phyloP scores from a whole-genome alignment of 2,113 vertebrate genomes.

The Rhynchomys soricoides region DNA sequence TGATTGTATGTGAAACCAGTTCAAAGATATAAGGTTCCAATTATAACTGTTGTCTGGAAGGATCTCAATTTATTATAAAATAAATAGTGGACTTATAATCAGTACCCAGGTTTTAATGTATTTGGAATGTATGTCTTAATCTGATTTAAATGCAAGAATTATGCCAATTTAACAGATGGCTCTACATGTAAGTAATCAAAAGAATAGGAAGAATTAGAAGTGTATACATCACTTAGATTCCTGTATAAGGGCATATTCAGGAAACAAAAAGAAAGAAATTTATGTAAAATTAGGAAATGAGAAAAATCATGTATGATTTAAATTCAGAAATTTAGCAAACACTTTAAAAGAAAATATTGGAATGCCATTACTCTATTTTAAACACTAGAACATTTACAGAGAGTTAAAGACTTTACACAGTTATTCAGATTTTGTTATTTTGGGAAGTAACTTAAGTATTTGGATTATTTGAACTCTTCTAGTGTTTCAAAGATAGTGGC shows the following conservation, averaged over 20 bases:
- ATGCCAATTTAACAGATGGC: slow-evolving; percentile 63
- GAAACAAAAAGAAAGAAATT: slow-evolving; percentile 53
- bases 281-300: slow-evolving; percentile 42
- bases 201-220: slow-evolving; percentile 55
- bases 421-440: slow-evolving; percentile 45
- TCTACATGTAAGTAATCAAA: slow-evolving; percentile 65
- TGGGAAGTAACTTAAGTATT: background rate
- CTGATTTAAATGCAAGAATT: slow-evolving; percentile 69
- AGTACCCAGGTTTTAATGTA: background rate
- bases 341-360: background rate
- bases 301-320: slow-evolving; percentile 25
- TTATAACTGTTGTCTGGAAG: slow-evolving; percentile 31
- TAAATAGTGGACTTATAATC: slow-evolving; percentile 57
- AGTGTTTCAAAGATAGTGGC: slow-evolving; percentile 17
- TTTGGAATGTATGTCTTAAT: slow-evolving; percentile 58
- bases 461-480: slow-evolving; percentile 13
- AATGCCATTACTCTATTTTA: background rate
- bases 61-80: slow-evolving; percentile 49
- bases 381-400: background rate
- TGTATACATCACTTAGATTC: background rate
- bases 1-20: slow-evolving; percentile 9
- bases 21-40: slow-evolving; percentile 40
- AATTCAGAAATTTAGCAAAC: background rate
- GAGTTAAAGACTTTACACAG: background rate
- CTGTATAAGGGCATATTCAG: slow-evolving; percentile 43